Percentiles rank a stretch among this genome's conserved stretches.
These are phyloP conservation scores for Homarus americanus DNA, from an alignment of 1,140 invertebrate species.

Conservation along the genomic window DNA sequence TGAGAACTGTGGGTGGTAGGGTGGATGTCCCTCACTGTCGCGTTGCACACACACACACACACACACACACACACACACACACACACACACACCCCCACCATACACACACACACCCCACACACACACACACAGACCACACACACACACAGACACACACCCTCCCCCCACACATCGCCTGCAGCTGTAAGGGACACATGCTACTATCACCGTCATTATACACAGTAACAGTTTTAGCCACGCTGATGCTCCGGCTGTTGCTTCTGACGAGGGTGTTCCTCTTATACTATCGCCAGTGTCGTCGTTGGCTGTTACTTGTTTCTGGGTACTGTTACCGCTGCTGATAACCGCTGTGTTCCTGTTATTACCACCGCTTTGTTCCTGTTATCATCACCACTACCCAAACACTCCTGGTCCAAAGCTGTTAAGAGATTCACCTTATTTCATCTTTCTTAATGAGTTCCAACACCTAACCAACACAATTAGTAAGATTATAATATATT, in stretches of 20 bases:
- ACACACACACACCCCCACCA: too few species aligned
- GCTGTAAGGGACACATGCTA: not conserved
- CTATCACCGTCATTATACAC: constrained; percentile 13
- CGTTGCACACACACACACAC: constrained; percentile 21
- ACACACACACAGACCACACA: too few species aligned
- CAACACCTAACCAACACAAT: too few species aligned
- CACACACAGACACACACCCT: too few species aligned
- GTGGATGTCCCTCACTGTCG: not conserved
- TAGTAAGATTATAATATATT: too few species aligned
- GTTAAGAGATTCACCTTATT: too few species aligned
- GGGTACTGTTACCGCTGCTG: not conserved
- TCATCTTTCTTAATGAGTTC: too few species aligned
- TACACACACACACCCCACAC: too few species aligned
- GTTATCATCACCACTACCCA: too few species aligned
- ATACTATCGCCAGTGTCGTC: not conserved
- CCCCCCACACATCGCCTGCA: constrained; percentile 14
- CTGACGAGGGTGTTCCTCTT: not conserved
- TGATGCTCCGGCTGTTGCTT: not conserved
- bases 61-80: too few species aligned
- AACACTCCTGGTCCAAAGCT: too few species aligned
- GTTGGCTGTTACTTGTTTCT: not conserved
- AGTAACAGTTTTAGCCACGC: constrained; percentile 18
- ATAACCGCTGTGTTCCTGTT: not conserved
- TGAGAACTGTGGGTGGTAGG: not conserved
- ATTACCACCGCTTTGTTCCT: too few species aligned